Conservation (phyloP, 2,888 invertebrate genomes). For the Drosophila ochracea region DNA sequence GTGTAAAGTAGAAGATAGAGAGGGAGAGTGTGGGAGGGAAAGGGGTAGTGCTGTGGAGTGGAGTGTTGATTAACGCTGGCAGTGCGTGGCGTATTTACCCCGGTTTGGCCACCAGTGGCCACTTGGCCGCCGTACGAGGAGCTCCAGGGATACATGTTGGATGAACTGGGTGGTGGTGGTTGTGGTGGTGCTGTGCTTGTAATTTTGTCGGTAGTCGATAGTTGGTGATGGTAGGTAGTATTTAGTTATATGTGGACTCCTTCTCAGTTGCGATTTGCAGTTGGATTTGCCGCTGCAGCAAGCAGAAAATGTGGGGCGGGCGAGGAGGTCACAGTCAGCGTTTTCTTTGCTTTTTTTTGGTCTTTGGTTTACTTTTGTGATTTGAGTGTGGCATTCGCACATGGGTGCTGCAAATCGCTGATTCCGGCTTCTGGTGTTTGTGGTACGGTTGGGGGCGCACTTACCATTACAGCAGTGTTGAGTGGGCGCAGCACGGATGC, state of each 20-base stretch:
- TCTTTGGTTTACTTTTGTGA: slow-evolving; percentile 15
- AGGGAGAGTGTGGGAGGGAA: not conserved
- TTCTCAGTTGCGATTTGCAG: slow-evolving; percentile 21
- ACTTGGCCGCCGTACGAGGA: slow-evolving; percentile 82
- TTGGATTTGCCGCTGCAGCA: slow-evolving; percentile 45
- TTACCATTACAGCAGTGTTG: slow-evolving; percentile 66
- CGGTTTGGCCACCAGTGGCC: slow-evolving; percentile 53
- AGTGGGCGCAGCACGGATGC: slow-evolving; percentile 60
- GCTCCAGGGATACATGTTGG: slow-evolving; percentile 84
- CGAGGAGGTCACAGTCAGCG: slow-evolving; percentile 61
- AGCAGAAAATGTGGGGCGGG: slow-evolving; percentile 36
- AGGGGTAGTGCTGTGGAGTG: slow-evolving; percentile 9
- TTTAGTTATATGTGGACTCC: slow-evolving; percentile 39
- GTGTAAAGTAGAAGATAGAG: slow-evolving; percentile 10
- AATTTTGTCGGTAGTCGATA: not conserved
- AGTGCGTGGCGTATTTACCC: slow-evolving; percentile 68
- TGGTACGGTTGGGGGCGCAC: slow-evolving; percentile 34
- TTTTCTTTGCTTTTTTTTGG: slow-evolving; percentile 36
- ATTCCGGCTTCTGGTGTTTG: slow-evolving; percentile 48
- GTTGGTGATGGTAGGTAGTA: slow-evolving; percentile 28
- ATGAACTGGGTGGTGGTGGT: slow-evolving; percentile 18
- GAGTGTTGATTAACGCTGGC: slow-evolving; percentile 31
- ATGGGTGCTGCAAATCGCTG: slow-evolving; percentile 14
- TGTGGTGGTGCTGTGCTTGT: slow-evolving; percentile 26
- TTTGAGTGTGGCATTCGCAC: slow-evolving; percentile 24